Conservation (phyloP, 2,888 invertebrate species). For the Chaetogeoica ovagalla region DNA sequence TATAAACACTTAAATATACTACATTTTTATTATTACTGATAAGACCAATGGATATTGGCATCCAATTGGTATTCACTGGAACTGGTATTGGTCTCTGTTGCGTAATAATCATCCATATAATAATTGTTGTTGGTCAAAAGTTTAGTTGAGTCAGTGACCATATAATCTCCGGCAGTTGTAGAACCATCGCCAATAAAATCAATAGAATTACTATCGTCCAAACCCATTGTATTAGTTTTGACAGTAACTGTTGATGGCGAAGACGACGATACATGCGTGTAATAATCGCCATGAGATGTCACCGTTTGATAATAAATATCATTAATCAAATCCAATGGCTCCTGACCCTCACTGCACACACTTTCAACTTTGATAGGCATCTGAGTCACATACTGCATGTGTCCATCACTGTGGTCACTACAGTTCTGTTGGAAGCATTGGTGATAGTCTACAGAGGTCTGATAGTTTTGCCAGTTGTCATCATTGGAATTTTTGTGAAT, state of each 20-base stretch:
- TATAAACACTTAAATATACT: no score
- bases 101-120: conserved; percentile 29
- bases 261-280: neutral
- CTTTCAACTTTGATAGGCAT: conserved; percentile 7
- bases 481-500: conserved; percentile 63
- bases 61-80: conserved; percentile 5
- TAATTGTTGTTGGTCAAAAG: conserved; percentile 15
- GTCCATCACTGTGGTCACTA: neutral
- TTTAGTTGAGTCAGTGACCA: conserved; percentile 19
- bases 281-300: neutral
- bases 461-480: conserved; percentile 56
- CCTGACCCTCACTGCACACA: neutral
- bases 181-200: conserved; percentile 29
- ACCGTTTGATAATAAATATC: neutral
- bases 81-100: neutral
- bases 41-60: conserved; percentile 20
- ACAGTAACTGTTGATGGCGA: neutral
- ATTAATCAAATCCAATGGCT: neutral
- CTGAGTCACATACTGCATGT: neutral
- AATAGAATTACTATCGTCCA: neutral
- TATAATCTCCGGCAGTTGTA: conserved; percentile 2
- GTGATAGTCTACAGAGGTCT: neutral
- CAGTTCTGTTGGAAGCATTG: conserved; percentile 20
- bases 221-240: neutral
- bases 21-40: neutral